Percentiles rank a stretch among this genome's conserved stretches.
Conservation (phyloP, 2,888 invertebrate species). For the Aphodius sticticus region DNA sequence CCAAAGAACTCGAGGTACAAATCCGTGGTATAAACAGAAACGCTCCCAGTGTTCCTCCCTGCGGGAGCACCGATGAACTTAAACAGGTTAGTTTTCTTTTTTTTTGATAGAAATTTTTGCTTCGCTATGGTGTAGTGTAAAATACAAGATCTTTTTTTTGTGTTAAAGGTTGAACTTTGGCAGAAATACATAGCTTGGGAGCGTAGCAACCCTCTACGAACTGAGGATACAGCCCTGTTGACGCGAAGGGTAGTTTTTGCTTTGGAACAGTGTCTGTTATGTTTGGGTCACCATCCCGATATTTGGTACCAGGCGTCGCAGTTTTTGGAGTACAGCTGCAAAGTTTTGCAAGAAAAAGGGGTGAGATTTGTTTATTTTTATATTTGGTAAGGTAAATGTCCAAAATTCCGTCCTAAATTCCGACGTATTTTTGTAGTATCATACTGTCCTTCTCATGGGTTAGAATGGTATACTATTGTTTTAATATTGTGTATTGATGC, state of each 20-base stretch:
- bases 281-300: constrained; percentile 96
- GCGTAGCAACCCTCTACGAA: constrained; percentile 93
- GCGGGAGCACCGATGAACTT: constrained; percentile 85
- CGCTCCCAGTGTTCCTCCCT: constrained; percentile 96
- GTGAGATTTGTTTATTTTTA: constrained; percentile 62
- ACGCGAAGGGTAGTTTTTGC: constrained; percentile 98
- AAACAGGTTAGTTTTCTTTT: constrained; percentile 74
- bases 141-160: constrained; percentile 20
- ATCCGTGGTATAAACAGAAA: constrained; percentile 95
- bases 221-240: constrained; percentile 93
- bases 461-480: no score
- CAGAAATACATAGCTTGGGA: constrained; percentile 99
- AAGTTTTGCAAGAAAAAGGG: constrained; percentile 93
- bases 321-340: constrained; percentile 94
- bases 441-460: no score
- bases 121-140: neutral
- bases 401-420: neutral
- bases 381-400: neutral
- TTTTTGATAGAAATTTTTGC: neutral
- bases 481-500: no score
- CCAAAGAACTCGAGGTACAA: constrained; percentile 94
- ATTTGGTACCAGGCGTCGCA: constrained; percentile 99
- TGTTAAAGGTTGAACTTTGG: constrained; percentile 91
- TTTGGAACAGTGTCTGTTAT: constrained; percentile 95
- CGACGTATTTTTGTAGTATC: no score